Base-by-base conservation (phyloP, 2,888 invertebrate species). In the Synanthedon andrenaeformis region DNA sequence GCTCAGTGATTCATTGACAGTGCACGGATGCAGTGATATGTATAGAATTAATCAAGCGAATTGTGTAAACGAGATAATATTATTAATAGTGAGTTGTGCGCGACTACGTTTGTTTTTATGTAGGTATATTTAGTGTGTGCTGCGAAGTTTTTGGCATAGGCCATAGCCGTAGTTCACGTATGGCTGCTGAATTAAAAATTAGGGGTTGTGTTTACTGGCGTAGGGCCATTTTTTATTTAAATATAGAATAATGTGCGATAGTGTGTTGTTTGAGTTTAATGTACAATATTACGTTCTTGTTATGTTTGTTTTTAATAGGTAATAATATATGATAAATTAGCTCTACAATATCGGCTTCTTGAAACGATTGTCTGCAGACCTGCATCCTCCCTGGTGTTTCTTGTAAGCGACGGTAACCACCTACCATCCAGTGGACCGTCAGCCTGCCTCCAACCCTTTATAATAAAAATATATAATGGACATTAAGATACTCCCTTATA, bases 1-100 rank as follows among this genome's bases (percentile, higher is more conserved):
- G 62, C 64, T 67, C 69, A 68, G 74, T 78, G 76, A 74, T 73
- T 77, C 75, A 74, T 71, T 67, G 69, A 65, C 69, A 68, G 60
- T 63, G 45, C 45, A 61, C 74, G 73, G 72, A 74, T 75, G 69
- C 69, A 64, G 66, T 69, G 73, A 72, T 72, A 69, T 60, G 60
- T 67, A n/a, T n/a, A 66, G 65, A 45, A 45, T 45, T 14, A 6
- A 14, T 45, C 12, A 45, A 42, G 8, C 8, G n/a, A 35, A 35
- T 45, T 45, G 45, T 45, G 14, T 45, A 45, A n/a, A 45, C 45
- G 13, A 14, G 45, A 45, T 42, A 42, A 42, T 45, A 45, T 45
- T 45, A 45, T 14, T 10, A 45, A 45, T 45, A 45, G 6, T 45
- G 14, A 12, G 13, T 45, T 35, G 35, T 35, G 35, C 3, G 6